A percentile compares a stretch with the other conserved stretches of the same genome.
phyloP scores from a whole-genome alignment of 2,113 vertebrate species.

The Sprattus sprattus region DNA sequence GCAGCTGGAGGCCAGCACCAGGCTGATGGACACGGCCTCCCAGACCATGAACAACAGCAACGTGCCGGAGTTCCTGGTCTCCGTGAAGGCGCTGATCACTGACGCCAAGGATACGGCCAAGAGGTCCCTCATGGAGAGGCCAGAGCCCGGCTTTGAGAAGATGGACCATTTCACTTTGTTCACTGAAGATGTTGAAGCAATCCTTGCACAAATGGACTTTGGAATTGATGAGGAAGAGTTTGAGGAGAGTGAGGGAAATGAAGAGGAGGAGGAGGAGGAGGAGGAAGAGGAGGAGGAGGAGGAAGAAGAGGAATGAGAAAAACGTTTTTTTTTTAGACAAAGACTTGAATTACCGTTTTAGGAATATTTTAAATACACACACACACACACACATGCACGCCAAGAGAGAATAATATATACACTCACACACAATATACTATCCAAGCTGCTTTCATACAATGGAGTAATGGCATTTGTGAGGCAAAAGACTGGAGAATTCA shows the following conservation, averaged over 20 bases:
- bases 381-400: neutral
- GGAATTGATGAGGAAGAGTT: constrained; percentile 32
- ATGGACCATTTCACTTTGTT: constrained; percentile 82
- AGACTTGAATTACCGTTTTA: constrained; percentile 23
- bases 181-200: constrained; percentile 69
- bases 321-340: constrained; percentile 27
- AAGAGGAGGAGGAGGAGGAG: constrained; percentile 36
- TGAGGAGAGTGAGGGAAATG: constrained; percentile 18
- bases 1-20: constrained; percentile 75
- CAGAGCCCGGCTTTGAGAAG: constrained; percentile 79
- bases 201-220: constrained; percentile 76
- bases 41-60: constrained; percentile 75
- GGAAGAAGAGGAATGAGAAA: too few species aligned
- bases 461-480: neutral
- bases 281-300: neutral
- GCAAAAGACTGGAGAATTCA: constrained; percentile 33
- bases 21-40: constrained; percentile 78
- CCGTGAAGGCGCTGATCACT: constrained; percentile 53
- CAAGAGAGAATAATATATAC: neutral
- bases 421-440: neutral
- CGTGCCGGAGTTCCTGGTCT: constrained; percentile 78
- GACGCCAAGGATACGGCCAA: constrained; percentile 76
- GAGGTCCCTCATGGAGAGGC: constrained; percentile 70
- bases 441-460: neutral
- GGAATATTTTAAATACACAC: neutral